phyloP scores from a whole-genome alignment of 2,113 vertebrate genomes.

The Actenoides hombroni region DNA sequence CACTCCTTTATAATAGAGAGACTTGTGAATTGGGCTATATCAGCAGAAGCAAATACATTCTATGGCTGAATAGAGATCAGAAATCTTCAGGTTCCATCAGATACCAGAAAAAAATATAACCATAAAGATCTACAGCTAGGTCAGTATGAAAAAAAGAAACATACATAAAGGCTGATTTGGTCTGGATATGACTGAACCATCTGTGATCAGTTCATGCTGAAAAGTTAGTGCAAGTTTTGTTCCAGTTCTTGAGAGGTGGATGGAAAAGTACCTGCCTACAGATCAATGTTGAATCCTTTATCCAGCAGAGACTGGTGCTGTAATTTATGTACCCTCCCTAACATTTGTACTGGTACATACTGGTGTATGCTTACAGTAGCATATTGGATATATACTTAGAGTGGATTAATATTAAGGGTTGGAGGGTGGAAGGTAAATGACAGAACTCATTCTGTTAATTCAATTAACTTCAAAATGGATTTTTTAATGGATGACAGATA shows the following conservation, averaged over 20 bases:
- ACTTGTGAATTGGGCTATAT: neutral
- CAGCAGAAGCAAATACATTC: neutral
- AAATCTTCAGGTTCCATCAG: neutral
- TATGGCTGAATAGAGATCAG: neutral
- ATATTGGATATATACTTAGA: neutral
- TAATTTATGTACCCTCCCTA: neutral
- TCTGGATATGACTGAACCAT: neutral
- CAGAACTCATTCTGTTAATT: neutral
- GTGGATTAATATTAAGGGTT: neutral
- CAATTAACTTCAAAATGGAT: neutral
- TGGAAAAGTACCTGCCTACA: neutral
- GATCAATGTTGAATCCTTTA: neutral
- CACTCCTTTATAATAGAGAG: neutral
- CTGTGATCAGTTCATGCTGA: neutral
- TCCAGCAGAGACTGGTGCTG: neutral
- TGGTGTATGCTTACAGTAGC: neutral
- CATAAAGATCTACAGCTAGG: neutral
- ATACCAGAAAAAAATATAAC: neutral
- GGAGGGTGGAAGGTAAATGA: neutral
- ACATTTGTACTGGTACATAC: neutral
- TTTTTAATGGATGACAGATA: neutral
- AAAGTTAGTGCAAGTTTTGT: neutral
- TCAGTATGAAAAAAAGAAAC: neutral
- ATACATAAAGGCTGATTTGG: neutral
- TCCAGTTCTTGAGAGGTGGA: neutral